Evolutionary conservation across 2,113 vertebrate genomes (phyloP).

Genomic region (Serilophus lunatus): DNA sequence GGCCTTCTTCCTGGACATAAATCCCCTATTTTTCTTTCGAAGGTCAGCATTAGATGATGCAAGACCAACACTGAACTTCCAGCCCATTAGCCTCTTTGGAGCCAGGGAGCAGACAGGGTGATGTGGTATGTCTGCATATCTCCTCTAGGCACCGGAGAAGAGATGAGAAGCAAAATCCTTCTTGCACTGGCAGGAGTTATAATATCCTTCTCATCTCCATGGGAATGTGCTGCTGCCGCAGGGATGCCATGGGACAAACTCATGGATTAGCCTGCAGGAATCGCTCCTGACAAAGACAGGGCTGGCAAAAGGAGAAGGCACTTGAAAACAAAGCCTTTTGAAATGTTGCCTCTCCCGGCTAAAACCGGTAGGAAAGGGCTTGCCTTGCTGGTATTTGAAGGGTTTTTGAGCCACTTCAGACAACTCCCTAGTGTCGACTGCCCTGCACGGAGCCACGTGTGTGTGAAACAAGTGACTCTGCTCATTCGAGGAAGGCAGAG

Average conservation of each 20-base stretch:
- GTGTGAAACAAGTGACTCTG: neutral
- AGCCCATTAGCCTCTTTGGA: neutral
- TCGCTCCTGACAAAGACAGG: neutral
- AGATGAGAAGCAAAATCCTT: neutral
- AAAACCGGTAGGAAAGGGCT: neutral
- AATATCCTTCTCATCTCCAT: neutral
- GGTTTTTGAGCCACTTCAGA: neutral
- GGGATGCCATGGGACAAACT: neutral
- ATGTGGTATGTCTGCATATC: neutral
- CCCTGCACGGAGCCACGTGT: fast-evolving
- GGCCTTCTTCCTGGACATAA: constrained; percentile 5
- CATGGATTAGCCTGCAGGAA: neutral
- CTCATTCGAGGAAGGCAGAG: neutral
- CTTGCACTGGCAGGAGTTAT: neutral
- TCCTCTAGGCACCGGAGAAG: neutral
- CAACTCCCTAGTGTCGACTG: neutral
- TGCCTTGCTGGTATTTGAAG: neutral
- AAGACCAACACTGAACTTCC: constrained; percentile 10
- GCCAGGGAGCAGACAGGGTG: neutral
- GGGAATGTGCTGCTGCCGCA: neutral
- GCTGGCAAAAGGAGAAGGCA: neutral
- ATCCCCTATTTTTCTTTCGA: constrained; percentile 23
- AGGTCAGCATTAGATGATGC: constrained; percentile 34
- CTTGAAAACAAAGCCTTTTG: neutral
- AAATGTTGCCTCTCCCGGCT: neutral